phyloP scores from a whole-genome alignment of 2,797 vertebrate species.

The Sternarchorhynchus goeldii region DNA sequence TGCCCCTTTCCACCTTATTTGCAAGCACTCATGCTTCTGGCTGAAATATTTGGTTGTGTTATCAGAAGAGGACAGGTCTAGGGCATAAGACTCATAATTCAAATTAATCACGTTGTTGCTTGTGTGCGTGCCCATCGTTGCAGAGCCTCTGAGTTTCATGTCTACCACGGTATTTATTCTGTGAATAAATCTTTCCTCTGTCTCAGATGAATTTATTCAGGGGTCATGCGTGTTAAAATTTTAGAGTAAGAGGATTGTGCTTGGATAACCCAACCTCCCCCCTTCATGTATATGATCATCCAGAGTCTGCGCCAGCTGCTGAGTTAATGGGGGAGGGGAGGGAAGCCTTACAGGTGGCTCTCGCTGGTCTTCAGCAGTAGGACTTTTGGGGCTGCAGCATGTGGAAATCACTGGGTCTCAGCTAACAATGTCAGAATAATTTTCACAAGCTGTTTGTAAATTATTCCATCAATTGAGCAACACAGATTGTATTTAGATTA shows the following conservation, averaged over 20 bases:
- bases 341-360: constrained; percentile 12
- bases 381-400: constrained; percentile 38
- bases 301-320: not conserved
- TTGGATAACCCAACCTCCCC: not conserved
- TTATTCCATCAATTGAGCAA: constrained; percentile 50
- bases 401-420: constrained; percentile 41
- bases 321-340: not conserved
- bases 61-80: not conserved
- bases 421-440: constrained; percentile 32
- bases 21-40: constrained; percentile 12
- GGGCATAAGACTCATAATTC: constrained; percentile 4
- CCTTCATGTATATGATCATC: not conserved
- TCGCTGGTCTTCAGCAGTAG: constrained; percentile 32
- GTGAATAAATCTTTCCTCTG: constrained; percentile 40
- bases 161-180: constrained; percentile 48
- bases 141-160: constrained; percentile 27
- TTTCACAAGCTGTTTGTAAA: constrained; percentile 53
- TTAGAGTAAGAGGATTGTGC: constrained; percentile 1
- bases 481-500: constrained; percentile 60
- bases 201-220: constrained; percentile 31
- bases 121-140: not conserved
- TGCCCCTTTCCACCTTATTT: not conserved
- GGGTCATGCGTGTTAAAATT: not conserved
- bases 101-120: not conserved
- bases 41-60: not conserved